These are phyloP conservation scores for Threskiornis aethiopicus DNA, from an alignment of 2,797 vertebrate genomes.

Conservation along the genomic window DNA sequence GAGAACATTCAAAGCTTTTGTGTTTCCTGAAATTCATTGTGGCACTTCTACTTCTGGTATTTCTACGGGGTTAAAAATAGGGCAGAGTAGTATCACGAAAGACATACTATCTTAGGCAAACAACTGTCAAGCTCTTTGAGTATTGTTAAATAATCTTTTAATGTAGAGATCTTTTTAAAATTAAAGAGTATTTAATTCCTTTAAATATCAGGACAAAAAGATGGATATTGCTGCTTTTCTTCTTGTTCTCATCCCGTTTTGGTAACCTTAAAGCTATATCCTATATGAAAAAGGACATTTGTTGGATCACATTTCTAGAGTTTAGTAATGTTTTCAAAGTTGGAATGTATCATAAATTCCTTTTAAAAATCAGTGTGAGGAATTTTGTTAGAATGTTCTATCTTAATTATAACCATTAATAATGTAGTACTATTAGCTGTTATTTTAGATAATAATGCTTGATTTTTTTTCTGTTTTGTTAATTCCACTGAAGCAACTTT, in stretches of 20 bases:
- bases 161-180: background rate
- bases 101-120: background rate
- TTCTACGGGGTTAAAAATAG: constrained; percentile 1
- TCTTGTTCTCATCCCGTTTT: background rate
- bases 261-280: background rate
- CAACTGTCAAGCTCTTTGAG: background rate
- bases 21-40: background rate
- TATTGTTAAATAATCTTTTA: background rate
- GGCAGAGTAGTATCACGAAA: background rate
- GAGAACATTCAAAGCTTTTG: background rate
- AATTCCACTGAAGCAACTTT: constrained; percentile 16
- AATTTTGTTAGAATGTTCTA: constrained; percentile 23
- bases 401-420: constrained; percentile 33
- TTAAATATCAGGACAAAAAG: background rate
- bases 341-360: background rate
- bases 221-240: background rate
- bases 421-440: constrained; percentile 9
- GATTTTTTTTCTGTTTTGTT: constrained; percentile 22
- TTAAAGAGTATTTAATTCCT: background rate
- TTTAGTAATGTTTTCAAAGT: background rate
- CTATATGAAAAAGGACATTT: background rate
- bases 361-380: background rate
- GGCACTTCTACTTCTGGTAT: background rate
- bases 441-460: constrained; percentile 41
- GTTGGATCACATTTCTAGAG: background rate